Conservation (phyloP, 2,888 invertebrate species). For the Andrena hattorfiana region DNA sequence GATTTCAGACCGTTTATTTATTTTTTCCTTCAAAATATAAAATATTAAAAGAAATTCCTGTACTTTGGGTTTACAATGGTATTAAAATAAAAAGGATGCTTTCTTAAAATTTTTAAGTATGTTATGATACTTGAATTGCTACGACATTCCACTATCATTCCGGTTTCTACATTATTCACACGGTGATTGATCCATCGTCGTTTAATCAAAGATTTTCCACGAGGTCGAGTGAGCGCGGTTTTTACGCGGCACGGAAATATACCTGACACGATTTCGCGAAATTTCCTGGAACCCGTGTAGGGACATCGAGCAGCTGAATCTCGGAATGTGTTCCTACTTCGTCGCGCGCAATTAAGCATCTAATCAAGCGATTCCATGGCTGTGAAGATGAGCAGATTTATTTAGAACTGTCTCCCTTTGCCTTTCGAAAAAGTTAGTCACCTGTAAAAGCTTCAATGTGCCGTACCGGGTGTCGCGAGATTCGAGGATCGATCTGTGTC, state of each 20-base stretch:
- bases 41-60: no score
- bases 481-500: no score
- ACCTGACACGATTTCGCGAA: neutral
- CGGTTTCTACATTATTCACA: neutral
- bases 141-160: neutral
- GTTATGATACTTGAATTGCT: neutral
- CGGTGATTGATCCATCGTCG: neutral
- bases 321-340: neutral
- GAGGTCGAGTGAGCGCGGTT: neutral
- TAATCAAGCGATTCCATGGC: no score
- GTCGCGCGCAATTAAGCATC: neutral
- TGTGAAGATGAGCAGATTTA: no score
- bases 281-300: neutral
- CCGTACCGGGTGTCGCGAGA: no score
- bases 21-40: no score
- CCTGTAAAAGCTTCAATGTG: no score
- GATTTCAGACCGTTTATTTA: neutral
- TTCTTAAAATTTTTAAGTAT: neutral
- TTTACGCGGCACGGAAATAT: neutral
- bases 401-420: no score
- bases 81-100: neutral
- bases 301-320: no score
- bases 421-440: no score
- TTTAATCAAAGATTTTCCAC: constrained; percentile 12
- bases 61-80: no score